Evolutionary conservation across 1,140 invertebrate species (phyloP), one percentile per base, ranked within the genome.

Genomic region (Thaumetopoea pityocampa): DNA sequence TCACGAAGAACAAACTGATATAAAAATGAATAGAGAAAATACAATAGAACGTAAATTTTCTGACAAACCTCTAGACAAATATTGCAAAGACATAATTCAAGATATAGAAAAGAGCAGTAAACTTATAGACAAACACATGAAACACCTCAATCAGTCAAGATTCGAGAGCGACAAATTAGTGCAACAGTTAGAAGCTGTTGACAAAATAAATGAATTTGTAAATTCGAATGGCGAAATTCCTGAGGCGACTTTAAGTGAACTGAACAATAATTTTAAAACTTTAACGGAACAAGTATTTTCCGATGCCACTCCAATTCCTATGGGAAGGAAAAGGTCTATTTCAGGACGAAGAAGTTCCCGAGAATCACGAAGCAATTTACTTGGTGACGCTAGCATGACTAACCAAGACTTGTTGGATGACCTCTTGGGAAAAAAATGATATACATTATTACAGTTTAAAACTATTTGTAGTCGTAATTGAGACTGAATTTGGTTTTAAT

Each of bases 71-170:
- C 56, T 85, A 9, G 73, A 84, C 0, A 77, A 78, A 51, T 86
- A 81, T 22, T 87, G 85, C 48, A 80, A 80, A 38, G 74, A 85
- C 16, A 82, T 87, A 1, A 69, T 87, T 8, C 66, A 70, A 42
- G 80, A 85, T 22, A 82, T 87, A 22, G 85, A 87, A 43, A 84
- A 72, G 27, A 86, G 82, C 38, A 80, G 58, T 33, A 76, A 81
- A 62, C 67, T 83, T 8, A 80, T 87, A 4, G 80, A 88, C 28
- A 67, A 53, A 19, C 86, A 88, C 20, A 73, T 84, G 51, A 73
- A 78, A 51, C 69, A 74, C 26, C 78, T 86, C 15, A 68, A 70
- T 36, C 55, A 61, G 8, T 73, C 73, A 0, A 77, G 77, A 64
- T 58, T 61, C 27, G 81, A 82, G 16, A 80, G 78, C 2, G 70